phyloP scores from a whole-genome alignment of 2,888 invertebrate genomes.

The Macaria notata region DNA sequence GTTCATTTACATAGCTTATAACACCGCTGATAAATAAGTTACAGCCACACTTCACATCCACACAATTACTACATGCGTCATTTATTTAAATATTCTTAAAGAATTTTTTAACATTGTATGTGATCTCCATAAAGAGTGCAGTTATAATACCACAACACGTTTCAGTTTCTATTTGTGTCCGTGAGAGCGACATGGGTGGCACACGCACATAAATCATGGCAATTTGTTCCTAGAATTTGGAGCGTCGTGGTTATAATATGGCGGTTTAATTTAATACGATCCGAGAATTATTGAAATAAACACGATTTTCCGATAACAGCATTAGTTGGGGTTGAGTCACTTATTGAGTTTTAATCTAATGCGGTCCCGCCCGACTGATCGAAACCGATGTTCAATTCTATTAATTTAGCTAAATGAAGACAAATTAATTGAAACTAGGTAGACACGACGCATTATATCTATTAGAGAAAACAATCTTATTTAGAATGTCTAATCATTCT shows the following conservation, averaged over 20 bases:
- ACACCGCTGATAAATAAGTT: too few species aligned
- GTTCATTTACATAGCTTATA: too few species aligned
- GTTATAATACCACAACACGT: constrained; percentile 31
- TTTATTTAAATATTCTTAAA: too few species aligned
- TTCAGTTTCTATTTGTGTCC: constrained; percentile 59
- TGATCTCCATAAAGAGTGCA: constrained; percentile 2
- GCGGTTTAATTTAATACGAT: constrained; percentile 27
- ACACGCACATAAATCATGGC: constrained; percentile 63
- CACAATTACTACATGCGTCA: too few species aligned
- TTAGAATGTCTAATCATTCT: too few species aligned
- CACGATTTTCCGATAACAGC: not conserved
- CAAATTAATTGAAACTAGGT: not conserved
- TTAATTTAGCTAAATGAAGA: not conserved
- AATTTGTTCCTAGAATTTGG: constrained; percentile 66
- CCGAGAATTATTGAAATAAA: constrained; percentile 28
- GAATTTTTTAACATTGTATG: too few species aligned
- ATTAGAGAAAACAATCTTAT: too few species aligned
- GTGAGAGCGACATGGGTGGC: constrained; percentile 67
- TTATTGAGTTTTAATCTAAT: constrained; percentile 5
- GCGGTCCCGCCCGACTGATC: not conserved
- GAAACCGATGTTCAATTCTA: not conserved
- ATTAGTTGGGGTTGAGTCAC: not conserved
- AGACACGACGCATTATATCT: too few species aligned
- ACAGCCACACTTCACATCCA: too few species aligned
- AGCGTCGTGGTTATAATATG: constrained; percentile 26